A percentile compares a stretch with the other conserved stretches of the same genome.
Evolutionary conservation across 2,888 invertebrate species (phyloP).

Genomic region (Watsonalla binaria): DNA sequence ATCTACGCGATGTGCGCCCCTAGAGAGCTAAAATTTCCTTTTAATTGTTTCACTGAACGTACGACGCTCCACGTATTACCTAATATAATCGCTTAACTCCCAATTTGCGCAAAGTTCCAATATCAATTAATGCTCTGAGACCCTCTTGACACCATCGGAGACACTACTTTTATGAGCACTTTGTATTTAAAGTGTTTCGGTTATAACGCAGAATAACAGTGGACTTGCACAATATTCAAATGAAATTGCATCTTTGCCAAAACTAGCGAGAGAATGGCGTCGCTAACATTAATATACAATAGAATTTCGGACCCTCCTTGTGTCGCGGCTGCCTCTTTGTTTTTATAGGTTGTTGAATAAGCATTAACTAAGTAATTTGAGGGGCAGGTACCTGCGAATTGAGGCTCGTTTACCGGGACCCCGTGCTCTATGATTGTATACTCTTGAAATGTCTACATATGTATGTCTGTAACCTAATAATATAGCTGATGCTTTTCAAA

Average conservation of each 20-base stretch:
- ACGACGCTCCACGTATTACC: conserved; percentile 31
- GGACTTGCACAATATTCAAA: conserved; percentile 77
- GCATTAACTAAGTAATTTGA: conserved; percentile 64
- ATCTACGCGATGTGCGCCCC: conserved; percentile 43
- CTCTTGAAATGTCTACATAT: not conserved
- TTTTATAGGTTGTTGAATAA: conserved; percentile 74
- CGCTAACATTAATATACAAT: conserved; percentile 76
- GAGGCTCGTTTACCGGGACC: conserved; percentile 37
- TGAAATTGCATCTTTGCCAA: conserved; percentile 79
- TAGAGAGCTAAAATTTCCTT: conserved; percentile 56
- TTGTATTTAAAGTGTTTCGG: conserved; percentile 69
- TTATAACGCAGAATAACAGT: conserved; percentile 64
- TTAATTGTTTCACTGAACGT: conserved; percentile 57
- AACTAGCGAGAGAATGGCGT: conserved; percentile 71
- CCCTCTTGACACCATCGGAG: conserved; percentile 34
- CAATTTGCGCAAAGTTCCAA: conserved; percentile 11
- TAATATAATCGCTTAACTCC: conserved; percentile 6
- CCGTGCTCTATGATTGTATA: conserved; percentile 20
- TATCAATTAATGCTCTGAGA: conserved; percentile 51
- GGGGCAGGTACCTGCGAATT: conserved; percentile 51
- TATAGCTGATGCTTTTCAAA: too few species aligned
- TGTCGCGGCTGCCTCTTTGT: conserved; percentile 62
- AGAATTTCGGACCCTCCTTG: conserved; percentile 66
- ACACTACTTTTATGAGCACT: conserved; percentile 64
- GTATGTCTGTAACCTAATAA: not conserved